A percentile compares a stretch with the other conserved stretches of the same genome.
Conservation (phyloP, 2,797 vertebrate species). For the Steatocranus sp. region DNA sequence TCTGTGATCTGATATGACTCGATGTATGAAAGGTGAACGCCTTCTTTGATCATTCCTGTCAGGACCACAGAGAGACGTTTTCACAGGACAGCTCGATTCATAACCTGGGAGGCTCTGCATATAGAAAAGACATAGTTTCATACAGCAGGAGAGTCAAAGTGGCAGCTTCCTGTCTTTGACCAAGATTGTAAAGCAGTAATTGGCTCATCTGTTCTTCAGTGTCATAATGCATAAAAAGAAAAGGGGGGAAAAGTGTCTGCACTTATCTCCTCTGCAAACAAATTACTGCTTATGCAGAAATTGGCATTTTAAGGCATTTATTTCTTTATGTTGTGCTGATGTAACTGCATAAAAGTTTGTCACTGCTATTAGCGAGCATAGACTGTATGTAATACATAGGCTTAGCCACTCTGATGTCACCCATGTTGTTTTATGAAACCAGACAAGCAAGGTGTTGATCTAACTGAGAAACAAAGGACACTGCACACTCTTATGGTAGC, state of each 20-base stretch:
- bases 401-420: background rate
- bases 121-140: background rate
- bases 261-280: background rate
- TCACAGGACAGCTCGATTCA: conserved; percentile 2
- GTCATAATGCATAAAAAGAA: background rate
- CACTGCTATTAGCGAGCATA: background rate
- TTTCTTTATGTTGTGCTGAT: conserved; percentile 12
- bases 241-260: background rate
- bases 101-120: background rate
- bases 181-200: background rate
- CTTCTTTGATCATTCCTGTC: conserved; percentile 9
- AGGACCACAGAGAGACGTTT: background rate
- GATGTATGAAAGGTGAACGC: background rate
- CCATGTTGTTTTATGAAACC: background rate
- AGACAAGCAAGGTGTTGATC: background rate
- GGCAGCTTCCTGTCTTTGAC: background rate
- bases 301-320: background rate
- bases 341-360: background rate
- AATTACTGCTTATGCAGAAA: background rate
- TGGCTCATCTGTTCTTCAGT: background rate
- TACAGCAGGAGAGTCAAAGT: background rate
- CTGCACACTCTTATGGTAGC: background rate
- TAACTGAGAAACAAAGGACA: background rate
- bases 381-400: background rate
- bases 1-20: conserved; percentile 6